Evolutionary conservation across 2,888 invertebrate species (phyloP).

Genomic region (Odontomyia ornata): DNA sequence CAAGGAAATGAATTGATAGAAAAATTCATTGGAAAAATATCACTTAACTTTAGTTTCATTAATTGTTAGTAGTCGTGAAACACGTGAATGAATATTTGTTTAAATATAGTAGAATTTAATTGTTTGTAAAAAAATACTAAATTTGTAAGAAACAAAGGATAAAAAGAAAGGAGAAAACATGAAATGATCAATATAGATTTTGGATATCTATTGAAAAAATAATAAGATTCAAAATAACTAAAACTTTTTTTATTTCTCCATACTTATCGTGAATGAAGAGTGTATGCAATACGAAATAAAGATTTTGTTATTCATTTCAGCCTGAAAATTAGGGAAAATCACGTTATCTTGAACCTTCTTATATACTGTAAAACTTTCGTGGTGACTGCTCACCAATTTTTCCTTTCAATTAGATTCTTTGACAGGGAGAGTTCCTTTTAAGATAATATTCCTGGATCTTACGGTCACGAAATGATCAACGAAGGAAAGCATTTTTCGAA

Average conservation of each 20-base stretch:
- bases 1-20: not conserved
- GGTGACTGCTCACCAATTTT: too few relatives aligned
- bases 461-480: too few relatives aligned
- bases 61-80: not conserved
- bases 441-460: too few relatives aligned
- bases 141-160: constrained; percentile 2
- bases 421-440: too few relatives aligned
- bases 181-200: constrained; percentile 15
- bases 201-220: constrained; percentile 10
- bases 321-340: too few relatives aligned
- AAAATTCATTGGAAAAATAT: not conserved
- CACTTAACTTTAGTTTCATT: not conserved
- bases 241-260: not conserved
- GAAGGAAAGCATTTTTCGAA: too few relatives aligned
- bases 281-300: too few relatives aligned
- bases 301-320: too few relatives aligned
- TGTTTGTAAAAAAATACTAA: constrained; percentile 13
- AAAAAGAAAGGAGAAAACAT: constrained; percentile 12
- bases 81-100: not conserved
- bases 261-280: too few relatives aligned
- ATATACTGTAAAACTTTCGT: too few relatives aligned
- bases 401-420: too few relatives aligned
- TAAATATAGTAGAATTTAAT: not conserved
- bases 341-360: too few relatives aligned
- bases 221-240: not conserved